A percentile compares a stretch with the other conserved stretches of the same genome.
Conservation (phyloP, 2,888 invertebrate genomes). For the Drosophila maculinotata region DNA sequence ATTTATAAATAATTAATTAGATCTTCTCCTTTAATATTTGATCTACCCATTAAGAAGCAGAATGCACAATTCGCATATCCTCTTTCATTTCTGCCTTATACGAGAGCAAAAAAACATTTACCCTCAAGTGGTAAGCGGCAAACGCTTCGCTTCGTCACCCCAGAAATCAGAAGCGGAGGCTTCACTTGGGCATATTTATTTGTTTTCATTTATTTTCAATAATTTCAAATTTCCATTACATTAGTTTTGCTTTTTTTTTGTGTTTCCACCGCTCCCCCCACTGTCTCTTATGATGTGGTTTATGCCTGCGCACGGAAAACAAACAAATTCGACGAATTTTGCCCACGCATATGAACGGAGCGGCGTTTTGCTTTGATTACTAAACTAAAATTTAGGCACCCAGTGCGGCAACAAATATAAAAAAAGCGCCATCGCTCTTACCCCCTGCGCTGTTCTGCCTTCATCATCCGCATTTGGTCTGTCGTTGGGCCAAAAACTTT, state of each 20-base stretch:
- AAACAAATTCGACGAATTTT: conserved; percentile 69
- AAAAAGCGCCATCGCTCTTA: conserved; percentile 59
- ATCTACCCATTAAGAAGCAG: conserved; percentile 1
- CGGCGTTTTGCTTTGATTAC: conserved; percentile 66
- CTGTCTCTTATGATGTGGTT: conserved; percentile 57
- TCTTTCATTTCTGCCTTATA: conserved; percentile 5
- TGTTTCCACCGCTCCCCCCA: neutral
- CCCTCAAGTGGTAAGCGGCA: conserved; percentile 41
- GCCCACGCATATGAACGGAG: conserved; percentile 26
- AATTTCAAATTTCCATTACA: conserved; percentile 83
- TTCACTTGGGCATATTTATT: conserved; percentile 62
- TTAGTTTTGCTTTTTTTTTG: conserved; percentile 73
- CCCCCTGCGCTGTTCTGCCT: conserved; percentile 4
- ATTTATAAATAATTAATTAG: conserved; percentile 9
- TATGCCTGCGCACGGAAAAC: conserved; percentile 78
- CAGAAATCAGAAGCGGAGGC: conserved; percentile 12
- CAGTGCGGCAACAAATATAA: conserved; percentile 56
- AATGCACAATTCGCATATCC: neutral
- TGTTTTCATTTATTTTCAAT: conserved; percentile 83
- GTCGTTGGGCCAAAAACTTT: conserved; percentile 67
- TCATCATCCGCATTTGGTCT: conserved; percentile 32
- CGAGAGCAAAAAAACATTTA: conserved; percentile 12
- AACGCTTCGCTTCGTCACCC: conserved; percentile 57
- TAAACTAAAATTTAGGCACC: conserved; percentile 68
- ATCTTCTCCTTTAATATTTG: neutral